Conservation (phyloP, 2,888 invertebrate species). For the Tipula vernalis region DNA sequence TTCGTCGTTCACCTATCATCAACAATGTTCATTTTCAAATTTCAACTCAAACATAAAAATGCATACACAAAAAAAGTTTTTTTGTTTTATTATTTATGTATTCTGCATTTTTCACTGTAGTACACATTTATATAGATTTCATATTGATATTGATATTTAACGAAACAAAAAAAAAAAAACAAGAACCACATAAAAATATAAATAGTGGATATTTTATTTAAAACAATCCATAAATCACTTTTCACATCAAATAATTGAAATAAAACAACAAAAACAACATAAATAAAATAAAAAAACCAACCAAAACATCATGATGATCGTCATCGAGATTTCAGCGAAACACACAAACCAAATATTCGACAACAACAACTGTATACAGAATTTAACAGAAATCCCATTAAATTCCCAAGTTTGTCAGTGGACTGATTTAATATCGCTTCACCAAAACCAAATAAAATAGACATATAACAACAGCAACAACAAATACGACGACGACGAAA, state of each 20-base stretch:
- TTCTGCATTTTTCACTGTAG: not conserved
- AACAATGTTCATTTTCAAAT: not conserved
- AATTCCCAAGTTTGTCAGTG: slow-evolving; percentile 4
- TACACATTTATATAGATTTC: not conserved
- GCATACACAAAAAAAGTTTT: not conserved
- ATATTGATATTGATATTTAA: not conserved
- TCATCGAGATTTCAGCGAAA: not conserved
- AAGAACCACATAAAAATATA: not conserved
- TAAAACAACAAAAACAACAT: not conserved
- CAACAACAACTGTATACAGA: not conserved
- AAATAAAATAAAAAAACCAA: not conserved
- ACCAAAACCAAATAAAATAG: not conserved
- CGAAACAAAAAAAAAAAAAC: not conserved
- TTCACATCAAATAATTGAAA: slow-evolving; percentile 4
- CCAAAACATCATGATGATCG: not conserved
- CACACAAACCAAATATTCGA: not conserved
- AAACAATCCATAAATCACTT: slow-evolving; percentile 4
- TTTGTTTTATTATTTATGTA: not conserved
- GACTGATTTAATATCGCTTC: not conserved
- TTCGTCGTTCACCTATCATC: not conserved
- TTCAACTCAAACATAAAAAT: not conserved
- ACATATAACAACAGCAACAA: not conserved
- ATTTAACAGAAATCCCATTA: slow-evolving; percentile 4
- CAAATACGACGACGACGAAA: not conserved
- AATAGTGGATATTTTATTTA: not conserved